phyloP scores from a whole-genome alignment of 2,888 invertebrate genomes.

The Drosophila mulleri region DNA sequence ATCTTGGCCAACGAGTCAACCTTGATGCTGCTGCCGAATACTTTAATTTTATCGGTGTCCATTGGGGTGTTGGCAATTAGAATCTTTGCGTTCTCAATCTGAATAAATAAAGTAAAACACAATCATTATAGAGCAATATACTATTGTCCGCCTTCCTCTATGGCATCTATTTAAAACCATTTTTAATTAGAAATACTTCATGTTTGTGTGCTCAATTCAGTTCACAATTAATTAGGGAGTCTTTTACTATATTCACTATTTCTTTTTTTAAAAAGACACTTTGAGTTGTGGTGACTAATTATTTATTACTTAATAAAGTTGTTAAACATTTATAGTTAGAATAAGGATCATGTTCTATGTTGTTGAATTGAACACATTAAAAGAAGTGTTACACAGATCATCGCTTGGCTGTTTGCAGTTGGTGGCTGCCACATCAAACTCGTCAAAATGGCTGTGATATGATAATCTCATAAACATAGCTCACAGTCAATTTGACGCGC shows the following conservation, averaged over 20 bases:
- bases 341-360: background rate
- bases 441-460: constrained; percentile 85
- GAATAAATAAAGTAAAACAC: background rate
- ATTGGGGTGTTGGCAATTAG: constrained; percentile 99
- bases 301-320: background rate
- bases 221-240: background rate
- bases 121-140: background rate
- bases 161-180: background rate
- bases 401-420: constrained; percentile 19
- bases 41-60: constrained; percentile 99
- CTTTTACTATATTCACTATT: background rate
- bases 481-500: constrained; percentile 86
- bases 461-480: constrained; percentile 75
- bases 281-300: background rate
- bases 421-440: constrained; percentile 78
- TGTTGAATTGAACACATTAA: background rate
- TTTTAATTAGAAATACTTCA: background rate
- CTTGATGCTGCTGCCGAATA: constrained; percentile 98
- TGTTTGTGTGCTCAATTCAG: background rate
- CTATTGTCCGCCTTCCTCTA: background rate
- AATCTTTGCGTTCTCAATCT: constrained; percentile 96
- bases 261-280: background rate
- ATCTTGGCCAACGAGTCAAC: constrained; percentile 97
- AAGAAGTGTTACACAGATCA: background rate
- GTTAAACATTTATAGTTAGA: background rate